Evolutionary conservation across 1,140 invertebrate species (phyloP).

Genomic region (Bemisia tabaci): DNA sequence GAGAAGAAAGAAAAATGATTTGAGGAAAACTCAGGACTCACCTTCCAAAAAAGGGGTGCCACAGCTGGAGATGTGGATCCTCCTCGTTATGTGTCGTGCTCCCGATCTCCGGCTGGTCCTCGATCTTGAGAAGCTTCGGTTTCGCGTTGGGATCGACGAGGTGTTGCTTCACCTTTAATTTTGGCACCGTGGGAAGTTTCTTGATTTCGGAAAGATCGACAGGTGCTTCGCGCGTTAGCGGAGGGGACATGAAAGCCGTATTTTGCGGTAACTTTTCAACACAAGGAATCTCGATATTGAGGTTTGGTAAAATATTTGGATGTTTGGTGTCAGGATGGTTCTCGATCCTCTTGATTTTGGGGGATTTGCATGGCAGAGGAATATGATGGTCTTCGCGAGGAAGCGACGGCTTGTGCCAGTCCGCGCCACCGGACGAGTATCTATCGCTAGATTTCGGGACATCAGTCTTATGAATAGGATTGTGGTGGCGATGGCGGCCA

Average conservation of each 20-base stretch:
- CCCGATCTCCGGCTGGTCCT: conserved; percentile 35
- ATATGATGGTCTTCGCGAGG: background rate
- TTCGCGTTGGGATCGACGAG: conserved; percentile 29
- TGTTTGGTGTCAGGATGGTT: background rate
- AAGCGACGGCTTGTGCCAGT: background rate
- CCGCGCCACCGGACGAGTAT: conserved; percentile 11
- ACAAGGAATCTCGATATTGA: background rate
- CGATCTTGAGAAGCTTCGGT: conserved; percentile 24
- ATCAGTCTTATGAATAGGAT: background rate
- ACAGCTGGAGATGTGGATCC: conserved; percentile 32
- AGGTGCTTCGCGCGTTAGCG: conserved; percentile 8
- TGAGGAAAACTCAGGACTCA: too few species aligned
- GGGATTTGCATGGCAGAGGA: background rate
- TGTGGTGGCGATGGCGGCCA: background rate
- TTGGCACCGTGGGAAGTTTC: conserved; percentile 28
- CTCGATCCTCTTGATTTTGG: background rate
- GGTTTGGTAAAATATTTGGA: conserved; percentile 28
- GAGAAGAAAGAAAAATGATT: too few species aligned
- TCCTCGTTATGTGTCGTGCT: conserved; percentile 37
- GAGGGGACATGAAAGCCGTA: background rate
- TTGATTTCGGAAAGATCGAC: conserved; percentile 6
- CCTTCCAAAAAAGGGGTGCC: conserved; percentile 56
- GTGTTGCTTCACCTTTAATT: conserved; percentile 32
- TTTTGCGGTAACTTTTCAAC: background rate
- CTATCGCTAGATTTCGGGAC: conserved; percentile 3